Evolutionary conservation across 2,888 invertebrate species (phyloP).

Genomic region (Poecilobothrus nobilitatus): DNA sequence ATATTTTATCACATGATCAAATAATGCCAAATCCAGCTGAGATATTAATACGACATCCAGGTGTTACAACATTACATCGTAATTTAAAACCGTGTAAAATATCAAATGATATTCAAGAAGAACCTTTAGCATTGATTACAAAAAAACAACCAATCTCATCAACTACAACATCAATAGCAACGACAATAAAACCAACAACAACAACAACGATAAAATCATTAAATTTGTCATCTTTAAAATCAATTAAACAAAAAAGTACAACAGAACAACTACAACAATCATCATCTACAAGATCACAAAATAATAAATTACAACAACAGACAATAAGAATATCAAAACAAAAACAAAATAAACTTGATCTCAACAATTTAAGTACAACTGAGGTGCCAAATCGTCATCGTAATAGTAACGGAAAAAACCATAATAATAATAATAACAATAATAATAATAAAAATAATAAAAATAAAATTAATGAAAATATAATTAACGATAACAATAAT

Average conservation of each 20-base stretch:
- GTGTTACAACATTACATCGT: slow-evolving; percentile 42
- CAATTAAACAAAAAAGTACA: slow-evolving; percentile 9
- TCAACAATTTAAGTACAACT: slow-evolving; percentile 7
- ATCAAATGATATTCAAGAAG: slow-evolving; percentile 44
- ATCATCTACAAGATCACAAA: slow-evolving; percentile 10
- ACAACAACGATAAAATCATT: neutral
- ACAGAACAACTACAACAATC: neutral
- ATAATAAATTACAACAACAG: neutral
- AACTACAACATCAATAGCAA: slow-evolving; percentile 25
- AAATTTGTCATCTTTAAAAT: slow-evolving; percentile 10
- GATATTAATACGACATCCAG: slow-evolving; percentile 40
- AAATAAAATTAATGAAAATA: neutral
- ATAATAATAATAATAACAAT: slow-evolving; percentile 6
- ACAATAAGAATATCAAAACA: neutral
- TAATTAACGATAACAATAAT: neutral
- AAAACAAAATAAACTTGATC: neutral
- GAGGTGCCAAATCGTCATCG: slow-evolving; percentile 7
- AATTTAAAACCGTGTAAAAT: slow-evolving; percentile 21
- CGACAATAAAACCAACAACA: slow-evolving; percentile 9
- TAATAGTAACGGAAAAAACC: slow-evolving; percentile 13
- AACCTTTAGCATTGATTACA: slow-evolving; percentile 56
- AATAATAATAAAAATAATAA: neutral
- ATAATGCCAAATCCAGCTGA: slow-evolving; percentile 46
- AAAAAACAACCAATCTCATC: slow-evolving; percentile 35
- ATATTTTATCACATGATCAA: slow-evolving; percentile 36